Evolutionary conservation across 2,888 invertebrate species (phyloP).

Genomic region (Ectobius pallidus): DNA sequence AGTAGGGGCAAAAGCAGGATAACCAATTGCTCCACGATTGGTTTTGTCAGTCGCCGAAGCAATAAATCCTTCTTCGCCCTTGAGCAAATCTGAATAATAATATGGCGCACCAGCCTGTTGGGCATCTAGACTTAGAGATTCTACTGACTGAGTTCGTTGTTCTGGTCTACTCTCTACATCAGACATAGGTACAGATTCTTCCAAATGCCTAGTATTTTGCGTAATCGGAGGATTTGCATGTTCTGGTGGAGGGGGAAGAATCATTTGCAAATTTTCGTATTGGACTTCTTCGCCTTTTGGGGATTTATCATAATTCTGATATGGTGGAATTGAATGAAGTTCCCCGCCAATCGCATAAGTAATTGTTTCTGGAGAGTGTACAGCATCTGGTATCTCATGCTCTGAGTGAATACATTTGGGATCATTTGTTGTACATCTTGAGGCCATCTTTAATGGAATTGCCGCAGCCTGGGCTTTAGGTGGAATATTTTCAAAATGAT

Average conservation of each 20-base stretch:
- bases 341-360: not conserved
- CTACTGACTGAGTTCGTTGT: not conserved
- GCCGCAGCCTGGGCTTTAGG: not conserved
- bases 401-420: not conserved
- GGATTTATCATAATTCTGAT: not conserved
- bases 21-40: conserved; percentile 26
- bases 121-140: conserved; percentile 19
- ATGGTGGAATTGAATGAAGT: not conserved
- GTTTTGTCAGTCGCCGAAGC: conserved; percentile 41
- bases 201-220: not conserved
- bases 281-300: conserved; percentile 43
- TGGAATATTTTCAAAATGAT: not conserved
- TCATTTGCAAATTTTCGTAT: conserved; percentile 47
- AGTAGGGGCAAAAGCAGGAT: not conserved
- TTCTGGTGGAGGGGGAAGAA: conserved; percentile 44
- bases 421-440: not conserved
- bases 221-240: conserved; percentile 10
- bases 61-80: conserved; percentile 42
- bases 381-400: not conserved
- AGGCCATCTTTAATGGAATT: not conserved
- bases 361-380: not conserved
- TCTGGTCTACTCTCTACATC: not conserved
- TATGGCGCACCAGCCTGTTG: conserved; percentile 74
- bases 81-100: conserved; percentile 79
- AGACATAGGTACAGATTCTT: not conserved